Evolutionary conservation across 1,140 invertebrate species (phyloP).

Genomic region (Armadillidium nasatum): DNA sequence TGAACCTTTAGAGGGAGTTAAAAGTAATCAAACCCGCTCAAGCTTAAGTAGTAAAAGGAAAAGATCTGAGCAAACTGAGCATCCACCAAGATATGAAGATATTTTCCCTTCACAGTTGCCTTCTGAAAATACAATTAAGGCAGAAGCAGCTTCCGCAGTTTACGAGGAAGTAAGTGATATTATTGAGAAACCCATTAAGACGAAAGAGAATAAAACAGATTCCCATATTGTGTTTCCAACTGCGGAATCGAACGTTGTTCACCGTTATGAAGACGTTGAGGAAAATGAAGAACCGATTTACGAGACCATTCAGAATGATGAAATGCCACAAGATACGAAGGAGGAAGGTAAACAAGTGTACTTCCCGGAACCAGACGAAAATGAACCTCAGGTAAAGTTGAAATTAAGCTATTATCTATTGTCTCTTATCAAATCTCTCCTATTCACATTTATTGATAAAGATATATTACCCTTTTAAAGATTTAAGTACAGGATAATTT

Average conservation of each 20-base stretch:
- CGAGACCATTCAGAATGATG: background rate
- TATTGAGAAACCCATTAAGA: no score
- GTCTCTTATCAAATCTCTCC: no score
- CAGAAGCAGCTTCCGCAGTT: background rate
- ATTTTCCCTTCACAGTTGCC: background rate
- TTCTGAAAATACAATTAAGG: background rate
- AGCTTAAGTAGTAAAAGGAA: no score
- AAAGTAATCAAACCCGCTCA: no score
- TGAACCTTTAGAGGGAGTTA: no score
- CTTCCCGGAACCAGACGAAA: background rate
- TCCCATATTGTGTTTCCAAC: no score
- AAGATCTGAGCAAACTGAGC: background rate
- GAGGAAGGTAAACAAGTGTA: background rate
- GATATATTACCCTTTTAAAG: no score
- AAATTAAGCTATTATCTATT: no score
- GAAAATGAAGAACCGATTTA: background rate
- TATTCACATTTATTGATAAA: no score
- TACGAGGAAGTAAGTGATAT: background rate
- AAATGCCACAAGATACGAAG: background rate
- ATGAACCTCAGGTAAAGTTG: background rate
- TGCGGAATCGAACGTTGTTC: no score
- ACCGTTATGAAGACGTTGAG: background rate
- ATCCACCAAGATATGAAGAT: slow-evolving; percentile 25
- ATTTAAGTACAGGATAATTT: no score
- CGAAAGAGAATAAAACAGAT: no score